Conservation (phyloP, 2,113 vertebrate species). For the Pantherophis guttatus region DNA sequence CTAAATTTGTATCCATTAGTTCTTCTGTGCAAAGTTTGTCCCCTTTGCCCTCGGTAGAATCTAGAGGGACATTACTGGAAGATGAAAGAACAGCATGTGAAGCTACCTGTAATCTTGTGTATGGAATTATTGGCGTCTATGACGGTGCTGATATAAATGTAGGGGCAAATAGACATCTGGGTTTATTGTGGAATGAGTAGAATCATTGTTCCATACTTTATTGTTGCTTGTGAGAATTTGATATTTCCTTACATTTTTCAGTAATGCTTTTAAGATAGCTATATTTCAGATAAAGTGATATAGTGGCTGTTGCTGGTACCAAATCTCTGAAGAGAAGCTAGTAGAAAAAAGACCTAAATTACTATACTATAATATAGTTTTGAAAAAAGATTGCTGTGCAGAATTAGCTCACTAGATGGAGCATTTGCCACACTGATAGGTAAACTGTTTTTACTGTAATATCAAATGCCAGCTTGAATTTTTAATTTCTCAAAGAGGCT, state of each 20-base stretch:
- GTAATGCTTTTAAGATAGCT: not conserved
- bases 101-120: not conserved
- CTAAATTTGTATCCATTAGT: not conserved
- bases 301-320: not conserved
- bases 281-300: not conserved
- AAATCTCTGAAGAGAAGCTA: not conserved
- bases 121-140: not conserved
- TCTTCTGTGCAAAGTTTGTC: not conserved
- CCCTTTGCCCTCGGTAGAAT: not conserved
- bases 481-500: not conserved
- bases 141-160: not conserved
- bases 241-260: not conserved
- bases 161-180: not conserved
- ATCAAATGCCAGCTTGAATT: not conserved
- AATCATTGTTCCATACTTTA: not conserved
- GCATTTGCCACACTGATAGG: conserved; percentile 38
- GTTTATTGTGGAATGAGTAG: not conserved
- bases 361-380: not conserved
- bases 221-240: not conserved
- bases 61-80: not conserved
- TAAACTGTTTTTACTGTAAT: rapidly evolving
- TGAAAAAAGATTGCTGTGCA: conserved; percentile 38
- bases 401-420: conserved; percentile 64
- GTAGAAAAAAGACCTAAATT: not conserved
- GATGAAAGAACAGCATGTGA: not conserved